phyloP scores from a whole-genome alignment of 2,888 invertebrate species.

The Chaetoderma sp. region DNA sequence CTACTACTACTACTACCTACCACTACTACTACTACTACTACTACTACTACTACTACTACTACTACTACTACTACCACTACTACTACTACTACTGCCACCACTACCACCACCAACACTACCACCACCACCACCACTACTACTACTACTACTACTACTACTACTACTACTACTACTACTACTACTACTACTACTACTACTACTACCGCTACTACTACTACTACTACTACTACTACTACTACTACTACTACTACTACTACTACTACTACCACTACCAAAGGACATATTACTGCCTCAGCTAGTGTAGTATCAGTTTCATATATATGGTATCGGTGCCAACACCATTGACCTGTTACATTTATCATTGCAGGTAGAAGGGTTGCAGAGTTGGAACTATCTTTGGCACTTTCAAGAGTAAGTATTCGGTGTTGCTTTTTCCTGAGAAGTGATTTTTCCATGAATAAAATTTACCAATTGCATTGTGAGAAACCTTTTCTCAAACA shows the following conservation, averaged over 20 bases:
- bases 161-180: neutral
- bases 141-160: neutral
- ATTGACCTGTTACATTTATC: neutral
- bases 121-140: slow-evolving; percentile 1
- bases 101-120: too few species aligned
- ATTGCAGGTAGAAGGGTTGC: slow-evolving; percentile 70
- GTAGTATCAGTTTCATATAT: too few species aligned
- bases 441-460: too few species aligned
- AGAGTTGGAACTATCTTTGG: slow-evolving; percentile 79
- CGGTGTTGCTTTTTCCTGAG: neutral
- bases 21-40: slow-evolving; percentile 17
- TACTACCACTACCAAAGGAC: neutral
- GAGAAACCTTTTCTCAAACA: too few species aligned
- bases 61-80: slow-evolving; percentile 2
- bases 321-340: too few species aligned
- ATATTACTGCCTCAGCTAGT: too few species aligned
- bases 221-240: slow-evolving; percentile 4
- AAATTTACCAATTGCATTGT: too few species aligned
- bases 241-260: slow-evolving; percentile 4
- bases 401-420: slow-evolving; percentile 76
- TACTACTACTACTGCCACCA: slow-evolving; percentile 3
- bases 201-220: neutral
- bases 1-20: neutral
- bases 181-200: slow-evolving; percentile 7
- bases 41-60: slow-evolving; percentile 10